phyloP scores from a whole-genome alignment of 2,888 invertebrate species.

The Endomychus coccineus region DNA sequence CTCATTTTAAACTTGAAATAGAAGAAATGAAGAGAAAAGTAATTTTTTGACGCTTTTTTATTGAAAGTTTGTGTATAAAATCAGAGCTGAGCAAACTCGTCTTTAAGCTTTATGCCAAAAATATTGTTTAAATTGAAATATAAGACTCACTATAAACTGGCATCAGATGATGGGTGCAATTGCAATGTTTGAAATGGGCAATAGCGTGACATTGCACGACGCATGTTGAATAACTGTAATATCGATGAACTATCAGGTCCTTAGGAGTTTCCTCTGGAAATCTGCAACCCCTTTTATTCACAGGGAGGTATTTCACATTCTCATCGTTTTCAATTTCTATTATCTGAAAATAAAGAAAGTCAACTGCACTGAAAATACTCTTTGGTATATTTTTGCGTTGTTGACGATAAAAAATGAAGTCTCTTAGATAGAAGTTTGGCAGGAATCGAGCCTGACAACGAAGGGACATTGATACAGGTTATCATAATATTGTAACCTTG shows the following conservation, averaged over 20 bases:
- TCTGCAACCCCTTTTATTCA: constrained; percentile 49
- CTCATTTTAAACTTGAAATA: no score
- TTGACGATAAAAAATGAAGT: constrained; percentile 3
- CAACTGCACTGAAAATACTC: no score
- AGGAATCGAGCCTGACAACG: no score
- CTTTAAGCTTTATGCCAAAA: no score
- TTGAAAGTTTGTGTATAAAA: no score
- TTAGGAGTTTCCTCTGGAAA: constrained; percentile 49
- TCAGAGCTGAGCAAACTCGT: no score
- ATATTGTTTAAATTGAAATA: neutral
- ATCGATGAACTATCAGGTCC: constrained; percentile 43
- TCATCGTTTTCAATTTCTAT: constrained; percentile 54
- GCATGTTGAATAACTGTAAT: constrained; percentile 55
- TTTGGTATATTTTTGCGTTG: no score
- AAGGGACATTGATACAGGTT: no score
- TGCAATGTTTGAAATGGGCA: constrained; percentile 49
- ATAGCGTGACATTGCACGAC: constrained; percentile 52
- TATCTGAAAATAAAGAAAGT: constrained; percentile 42
- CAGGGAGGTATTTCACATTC: constrained; percentile 46
- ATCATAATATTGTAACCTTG: no score
- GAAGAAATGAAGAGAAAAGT: no score
- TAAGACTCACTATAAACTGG: constrained; percentile 47
- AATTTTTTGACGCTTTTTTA: no score
- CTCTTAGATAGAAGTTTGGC: no score
- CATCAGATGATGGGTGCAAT: constrained; percentile 58